These are phyloP conservation scores for Engystomops pustulosus DNA, from an alignment of 2,113 vertebrate species.

Conservation along the genomic window DNA sequence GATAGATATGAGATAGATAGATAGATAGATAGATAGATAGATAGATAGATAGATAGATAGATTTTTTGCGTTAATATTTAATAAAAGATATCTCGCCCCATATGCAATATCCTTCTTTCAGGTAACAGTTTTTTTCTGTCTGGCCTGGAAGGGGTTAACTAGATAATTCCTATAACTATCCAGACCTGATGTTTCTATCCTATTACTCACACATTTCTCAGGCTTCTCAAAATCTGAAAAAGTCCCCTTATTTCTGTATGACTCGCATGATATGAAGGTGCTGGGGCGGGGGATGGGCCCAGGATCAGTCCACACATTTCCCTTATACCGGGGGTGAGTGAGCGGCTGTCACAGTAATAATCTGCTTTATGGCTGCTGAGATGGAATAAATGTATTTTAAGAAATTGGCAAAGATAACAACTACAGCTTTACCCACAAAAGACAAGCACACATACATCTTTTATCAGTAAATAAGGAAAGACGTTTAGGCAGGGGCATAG, in stretches of 20 bases:
- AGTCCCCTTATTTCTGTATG: neutral
- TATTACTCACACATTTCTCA: constrained; percentile 13
- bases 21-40: too few species aligned
- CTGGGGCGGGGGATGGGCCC: neutral
- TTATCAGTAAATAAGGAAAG: too few species aligned
- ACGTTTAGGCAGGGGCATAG: too few species aligned
- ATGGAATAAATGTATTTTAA: too few species aligned
- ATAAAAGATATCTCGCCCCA: too few species aligned
- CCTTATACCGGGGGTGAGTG: too few species aligned
- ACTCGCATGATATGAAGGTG: neutral
- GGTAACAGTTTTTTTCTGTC: neutral
- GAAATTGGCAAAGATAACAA: too few species aligned
- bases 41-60: too few species aligned
- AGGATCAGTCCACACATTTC: neutral
- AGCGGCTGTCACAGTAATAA: neutral
- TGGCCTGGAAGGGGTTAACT: neutral
- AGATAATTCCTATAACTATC: neutral
- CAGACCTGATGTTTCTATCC: neutral
- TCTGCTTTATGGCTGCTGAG: neutral
- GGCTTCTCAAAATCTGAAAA: neutral
- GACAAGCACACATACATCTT: too few species aligned
- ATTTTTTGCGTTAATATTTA: too few species aligned
- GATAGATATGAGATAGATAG: too few species aligned
- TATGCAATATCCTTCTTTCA: neutral
- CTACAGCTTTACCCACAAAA: too few species aligned